Evolutionary conservation across 2,113 vertebrate species (phyloP).

Genomic region (Larimichthys polyactis): DNA sequence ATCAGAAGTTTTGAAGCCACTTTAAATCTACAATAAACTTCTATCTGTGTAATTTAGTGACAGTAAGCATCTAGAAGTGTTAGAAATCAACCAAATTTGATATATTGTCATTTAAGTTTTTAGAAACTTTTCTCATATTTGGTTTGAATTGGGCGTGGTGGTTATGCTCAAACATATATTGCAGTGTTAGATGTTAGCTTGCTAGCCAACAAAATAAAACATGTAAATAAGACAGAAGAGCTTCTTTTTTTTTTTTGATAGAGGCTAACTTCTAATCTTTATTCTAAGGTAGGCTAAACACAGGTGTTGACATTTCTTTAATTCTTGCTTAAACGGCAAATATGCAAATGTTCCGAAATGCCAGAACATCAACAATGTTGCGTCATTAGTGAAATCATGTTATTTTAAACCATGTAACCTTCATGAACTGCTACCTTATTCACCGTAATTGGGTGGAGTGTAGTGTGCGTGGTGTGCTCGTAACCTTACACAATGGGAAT

Average conservation of each 20-base stretch:
- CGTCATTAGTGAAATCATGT: slow-evolving; percentile 2
- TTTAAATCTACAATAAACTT: too few relatives aligned
- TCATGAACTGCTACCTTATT: slow-evolving; percentile 4
- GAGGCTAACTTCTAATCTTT: not conserved
- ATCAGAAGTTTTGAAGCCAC: not conserved
- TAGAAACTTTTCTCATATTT: too few relatives aligned
- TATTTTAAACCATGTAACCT: slow-evolving; percentile 14
- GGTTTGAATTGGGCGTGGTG: too few relatives aligned
- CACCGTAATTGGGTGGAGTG: slow-evolving; percentile 33
- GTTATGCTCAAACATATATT: too few relatives aligned
- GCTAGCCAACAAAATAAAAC: not conserved
- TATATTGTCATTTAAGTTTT: too few relatives aligned
- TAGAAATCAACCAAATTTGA: too few relatives aligned
- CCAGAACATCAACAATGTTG: not conserved
- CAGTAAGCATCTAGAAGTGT: too few relatives aligned
- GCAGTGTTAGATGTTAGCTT: not conserved
- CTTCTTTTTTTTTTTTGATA: not conserved
- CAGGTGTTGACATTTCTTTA: not conserved
- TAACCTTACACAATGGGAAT: slow-evolving; percentile 41
- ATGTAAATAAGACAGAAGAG: not conserved
- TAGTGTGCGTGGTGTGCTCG: slow-evolving; percentile 20
- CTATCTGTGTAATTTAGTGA: too few relatives aligned
- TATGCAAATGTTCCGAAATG: not conserved
- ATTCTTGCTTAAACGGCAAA: not conserved
- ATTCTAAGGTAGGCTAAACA: not conserved